Evolutionary conservation across 2,797 vertebrate genomes (phyloP).

Genomic region (Odontamblyopus lacepedii): DNA sequence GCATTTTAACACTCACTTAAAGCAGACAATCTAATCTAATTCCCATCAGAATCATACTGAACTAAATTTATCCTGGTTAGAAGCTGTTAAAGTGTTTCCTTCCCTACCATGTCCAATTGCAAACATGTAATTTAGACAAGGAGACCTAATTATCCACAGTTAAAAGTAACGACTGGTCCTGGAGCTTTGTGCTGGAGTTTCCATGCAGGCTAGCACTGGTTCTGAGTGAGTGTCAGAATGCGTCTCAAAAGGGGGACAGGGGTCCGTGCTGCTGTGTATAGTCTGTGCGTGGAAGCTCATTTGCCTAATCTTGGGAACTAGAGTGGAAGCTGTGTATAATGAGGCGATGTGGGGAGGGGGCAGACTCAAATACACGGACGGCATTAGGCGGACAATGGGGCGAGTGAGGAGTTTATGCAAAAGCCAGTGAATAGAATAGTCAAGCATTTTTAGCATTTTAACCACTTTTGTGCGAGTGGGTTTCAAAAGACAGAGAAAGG

Average conservation of each 20-base stretch:
- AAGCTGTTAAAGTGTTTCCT: slow-evolving; percentile 5
- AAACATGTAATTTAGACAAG: slow-evolving; percentile 15
- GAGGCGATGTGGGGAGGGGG: slow-evolving; percentile 52
- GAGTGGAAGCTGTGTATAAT: slow-evolving; percentile 84
- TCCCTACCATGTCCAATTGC: background rate
- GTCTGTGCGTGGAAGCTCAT: slow-evolving; percentile 77
- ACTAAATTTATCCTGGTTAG: slow-evolving; percentile 12
- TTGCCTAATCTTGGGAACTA: slow-evolving; percentile 89
- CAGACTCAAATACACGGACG: slow-evolving; percentile 79
- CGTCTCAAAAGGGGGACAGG: slow-evolving; percentile 62
- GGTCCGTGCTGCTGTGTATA: slow-evolving; percentile 68
- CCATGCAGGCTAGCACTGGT: slow-evolving; percentile 20
- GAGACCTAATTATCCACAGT: slow-evolving; percentile 3
- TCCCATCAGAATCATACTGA: background rate
- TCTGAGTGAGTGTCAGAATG: slow-evolving; percentile 46
- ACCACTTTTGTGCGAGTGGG: slow-evolving; percentile 66
- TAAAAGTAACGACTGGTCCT: slow-evolving; percentile 8
- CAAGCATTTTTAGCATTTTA: slow-evolving; percentile 75
- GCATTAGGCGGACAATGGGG: slow-evolving; percentile 81
- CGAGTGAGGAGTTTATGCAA: slow-evolving; percentile 78
- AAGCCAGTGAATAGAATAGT: slow-evolving; percentile 75
- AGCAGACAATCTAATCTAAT: slow-evolving; percentile 8
- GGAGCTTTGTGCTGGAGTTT: slow-evolving; percentile 15
- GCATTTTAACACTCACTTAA: slow-evolving; percentile 10
- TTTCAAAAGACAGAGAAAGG: slow-evolving; percentile 56